Conservation (phyloP, 2,797 vertebrate species). For the Hippoglossus hippoglossus region DNA sequence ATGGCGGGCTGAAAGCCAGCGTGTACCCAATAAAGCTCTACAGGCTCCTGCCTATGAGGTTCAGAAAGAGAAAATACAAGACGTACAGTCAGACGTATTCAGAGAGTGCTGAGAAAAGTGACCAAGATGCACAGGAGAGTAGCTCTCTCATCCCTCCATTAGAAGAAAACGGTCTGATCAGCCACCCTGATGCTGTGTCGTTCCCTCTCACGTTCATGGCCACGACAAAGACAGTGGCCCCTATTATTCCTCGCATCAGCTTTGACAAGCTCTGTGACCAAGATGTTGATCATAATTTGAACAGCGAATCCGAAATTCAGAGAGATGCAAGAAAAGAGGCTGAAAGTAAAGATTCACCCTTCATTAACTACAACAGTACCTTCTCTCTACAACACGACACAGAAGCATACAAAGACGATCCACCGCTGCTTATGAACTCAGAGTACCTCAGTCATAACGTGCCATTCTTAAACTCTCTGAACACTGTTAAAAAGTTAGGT, state of each 20-base stretch:
- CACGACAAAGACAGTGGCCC: conserved; percentile 83
- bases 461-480: conserved; percentile 79
- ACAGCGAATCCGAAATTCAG: conserved; percentile 58
- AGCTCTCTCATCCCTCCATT: conserved; percentile 83
- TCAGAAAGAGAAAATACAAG: conserved; percentile 92
- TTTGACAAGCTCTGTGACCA: conserved; percentile 80
- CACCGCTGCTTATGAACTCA: conserved; percentile 71
- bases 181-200: conserved; percentile 66
- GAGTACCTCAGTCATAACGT: conserved; percentile 60
- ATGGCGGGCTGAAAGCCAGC: conserved; percentile 91
- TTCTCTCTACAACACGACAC: conserved; percentile 85
- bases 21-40: conserved; percentile 98
- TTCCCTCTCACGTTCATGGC: conserved; percentile 87
- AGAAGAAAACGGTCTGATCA: conserved; percentile 74
- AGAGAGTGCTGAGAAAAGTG: conserved; percentile 76
- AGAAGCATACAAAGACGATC: conserved; percentile 82
- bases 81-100: conserved; percentile 89
- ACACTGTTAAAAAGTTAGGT: conserved; percentile 83
- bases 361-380: conserved; percentile 84
- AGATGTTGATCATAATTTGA: conserved; percentile 58
- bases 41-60: conserved; percentile 96
- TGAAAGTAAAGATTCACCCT: conserved; percentile 72
- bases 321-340: conserved; percentile 52
- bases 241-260: conserved; percentile 82
- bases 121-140: conserved; percentile 77